These are phyloP conservation scores for Eremophila alpestris DNA, from an alignment of 2,797 vertebrate genomes.

Conservation along the genomic window DNA sequence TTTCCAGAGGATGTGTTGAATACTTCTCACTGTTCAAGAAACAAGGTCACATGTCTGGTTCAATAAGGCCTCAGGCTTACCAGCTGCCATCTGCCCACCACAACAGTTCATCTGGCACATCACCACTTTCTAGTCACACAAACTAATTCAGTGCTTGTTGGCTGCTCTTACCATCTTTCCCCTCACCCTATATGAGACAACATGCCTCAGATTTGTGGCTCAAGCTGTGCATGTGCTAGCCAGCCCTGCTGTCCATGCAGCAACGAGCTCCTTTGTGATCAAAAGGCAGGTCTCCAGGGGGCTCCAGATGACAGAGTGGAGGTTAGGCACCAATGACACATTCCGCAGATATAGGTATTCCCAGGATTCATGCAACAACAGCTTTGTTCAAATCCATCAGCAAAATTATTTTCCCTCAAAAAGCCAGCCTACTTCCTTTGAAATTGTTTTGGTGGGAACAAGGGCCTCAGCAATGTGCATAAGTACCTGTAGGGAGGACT, in stretches of 20 bases:
- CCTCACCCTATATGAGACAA: background rate
- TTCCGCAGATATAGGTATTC: background rate
- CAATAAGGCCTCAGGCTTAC: background rate
- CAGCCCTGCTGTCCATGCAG: background rate
- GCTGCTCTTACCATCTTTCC: background rate
- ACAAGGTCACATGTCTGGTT: background rate
- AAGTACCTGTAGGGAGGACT: background rate
- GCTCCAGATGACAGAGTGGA: background rate
- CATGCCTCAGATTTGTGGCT: background rate
- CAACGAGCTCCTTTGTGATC: accelerated
- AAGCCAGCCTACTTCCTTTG: background rate
- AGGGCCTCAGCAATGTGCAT: background rate
- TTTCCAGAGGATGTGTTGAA: background rate
- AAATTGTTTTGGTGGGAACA: background rate
- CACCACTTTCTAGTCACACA: background rate
- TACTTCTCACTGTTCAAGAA: background rate
- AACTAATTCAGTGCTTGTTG: background rate
- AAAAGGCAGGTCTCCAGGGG: background rate
- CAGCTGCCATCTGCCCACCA: background rate
- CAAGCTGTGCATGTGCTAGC: background rate
- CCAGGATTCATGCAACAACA: background rate
- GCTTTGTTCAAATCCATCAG: background rate
- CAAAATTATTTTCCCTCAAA: background rate
- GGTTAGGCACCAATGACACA: background rate
- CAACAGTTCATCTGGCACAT: background rate